Base-by-base conservation (phyloP, 2,113 vertebrate genomes). In the Scalopus aquaticus region DNA sequence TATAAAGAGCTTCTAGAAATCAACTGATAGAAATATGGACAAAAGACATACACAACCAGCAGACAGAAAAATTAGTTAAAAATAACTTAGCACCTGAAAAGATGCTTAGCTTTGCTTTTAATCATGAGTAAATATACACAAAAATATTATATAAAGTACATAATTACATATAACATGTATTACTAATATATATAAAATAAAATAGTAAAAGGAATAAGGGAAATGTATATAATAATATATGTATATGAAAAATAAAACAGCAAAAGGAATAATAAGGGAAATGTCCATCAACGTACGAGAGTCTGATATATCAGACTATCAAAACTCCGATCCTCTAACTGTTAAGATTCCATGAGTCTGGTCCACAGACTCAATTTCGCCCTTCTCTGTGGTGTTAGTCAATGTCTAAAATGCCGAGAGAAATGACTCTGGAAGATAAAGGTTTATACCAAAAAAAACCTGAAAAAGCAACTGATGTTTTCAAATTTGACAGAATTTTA, bases 21-120 rank as follows among this genome's bases (percentile, higher is more conserved):
- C 30, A 73, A 72, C 44, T 20, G 65, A 49, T 22, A 54, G 42
- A 83, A 72, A 85, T 78, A 69, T 72, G 5, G 15, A 49, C 54
- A 69, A 95, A 76, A 19, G 20, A 62, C 67, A 69, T 62, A 19
- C 42, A 37, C 4, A 80, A 11, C 6, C 9, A 73, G 28, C 2
- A 87, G 39, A 90, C 35, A 80, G 62, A 91, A 87, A 93, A 91
- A 49, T 42, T 32, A 60, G 78, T 79, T 51, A 51, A 62, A 90
- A n/a, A 16, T 30, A 8, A 42, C n/a, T n/a, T 79, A 67, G 26
- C 49, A 62, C 24, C 13, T 37, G 39, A 62, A 91, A 93, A 80
- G 65, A 74, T 87, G 51, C 3, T 37, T 39, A 65, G 8, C 16
- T 44, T 95, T 90, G 6, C 35, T 54, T 86, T 35, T 32, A 74